Conservation (phyloP, 2,888 invertebrate genomes). For the Drosophila tanythrix region DNA sequence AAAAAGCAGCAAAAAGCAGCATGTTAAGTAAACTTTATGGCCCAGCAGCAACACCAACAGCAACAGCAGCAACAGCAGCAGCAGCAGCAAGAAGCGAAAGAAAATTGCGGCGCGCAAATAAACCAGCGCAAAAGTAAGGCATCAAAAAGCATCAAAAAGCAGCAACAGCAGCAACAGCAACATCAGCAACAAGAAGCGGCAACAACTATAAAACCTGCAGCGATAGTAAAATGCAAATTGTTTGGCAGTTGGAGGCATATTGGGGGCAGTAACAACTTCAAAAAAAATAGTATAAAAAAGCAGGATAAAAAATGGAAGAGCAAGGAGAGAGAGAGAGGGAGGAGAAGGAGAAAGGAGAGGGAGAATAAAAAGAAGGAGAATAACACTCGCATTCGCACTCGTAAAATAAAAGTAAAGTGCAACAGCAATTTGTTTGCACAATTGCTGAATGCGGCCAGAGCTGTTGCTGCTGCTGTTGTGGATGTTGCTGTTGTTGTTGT, state of each 20-base stretch:
- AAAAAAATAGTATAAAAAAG: background rate
- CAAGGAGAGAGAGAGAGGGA: constrained; percentile 9
- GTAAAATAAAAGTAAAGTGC: constrained; percentile 80
- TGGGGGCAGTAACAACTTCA: constrained; percentile 13
- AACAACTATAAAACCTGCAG: constrained; percentile 79
- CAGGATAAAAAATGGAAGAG: constrained; percentile 12
- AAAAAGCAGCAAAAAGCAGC: constrained; percentile 46
- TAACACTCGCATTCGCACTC: constrained; percentile 72
- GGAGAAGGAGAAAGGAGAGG: constrained; percentile 15
- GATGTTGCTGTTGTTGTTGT: constrained; percentile 2
- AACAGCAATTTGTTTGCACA: constrained; percentile 80
- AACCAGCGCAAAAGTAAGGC: constrained; percentile 74
- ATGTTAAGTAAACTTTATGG: constrained; percentile 81
- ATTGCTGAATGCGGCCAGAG: constrained; percentile 76
- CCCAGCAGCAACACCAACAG: constrained; percentile 23
- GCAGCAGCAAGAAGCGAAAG: constrained; percentile 50
- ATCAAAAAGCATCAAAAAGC: constrained; percentile 70
- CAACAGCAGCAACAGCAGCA: constrained; percentile 51
- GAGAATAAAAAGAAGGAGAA: constrained; percentile 27
- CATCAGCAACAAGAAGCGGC: constrained; percentile 47
- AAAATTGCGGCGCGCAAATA: constrained; percentile 75
- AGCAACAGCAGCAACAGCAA: constrained; percentile 51
- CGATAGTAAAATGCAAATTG: constrained; percentile 81
- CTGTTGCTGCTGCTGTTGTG: constrained; percentile 45
- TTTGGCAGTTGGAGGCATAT: constrained; percentile 46